Evolutionary conservation across 2,113 vertebrate species (phyloP), one percentile per base, ranked within the genome.

Genomic region (Xenotilapia leptura): DNA sequence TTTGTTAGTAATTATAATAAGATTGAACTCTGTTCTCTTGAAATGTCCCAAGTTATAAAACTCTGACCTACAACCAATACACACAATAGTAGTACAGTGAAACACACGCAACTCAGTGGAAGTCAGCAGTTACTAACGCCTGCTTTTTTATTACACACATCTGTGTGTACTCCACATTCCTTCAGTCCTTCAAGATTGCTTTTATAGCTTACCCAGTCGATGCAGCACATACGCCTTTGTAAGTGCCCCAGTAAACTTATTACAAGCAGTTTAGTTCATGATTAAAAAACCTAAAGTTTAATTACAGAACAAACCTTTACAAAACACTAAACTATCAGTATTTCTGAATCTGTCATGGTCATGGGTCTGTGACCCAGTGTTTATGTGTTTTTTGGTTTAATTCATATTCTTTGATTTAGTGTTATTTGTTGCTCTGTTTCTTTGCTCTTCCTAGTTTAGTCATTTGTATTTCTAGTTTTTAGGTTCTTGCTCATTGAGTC

Each of bases 391-490:
- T 65, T 38, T 13, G 19, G 60, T 65, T 65, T 7, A 65, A 65
- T 65, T 65, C 10, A 65, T n/a, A 65, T 38, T 65, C 33, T 13
- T 38, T 65, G 33, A 65, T 65, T 65, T 13, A 38, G 60, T 65
- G 33, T 65, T 65, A 65, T 38, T 65, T 0, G 0, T 65, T 2
- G 60, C 12, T 65, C 31, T 17, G 10, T 65, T 65, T 65, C 31
- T 0, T 65, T 0, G 6, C 60, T 38, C 31, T n/a, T 65, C 60
- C 60, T 65, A 65, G 31, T 65, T 65, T 65, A 38, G 60, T n/a
- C 17, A 65, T 65, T 36, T 38, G 2, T 2, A 3, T 2, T 38
- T 65, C 60, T 65, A 65, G 31, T n/a, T n/a, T 7, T 38, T 65
- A 65, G 60, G 4, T 65, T 65, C 17, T 65, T 65, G 60, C 4